These are phyloP conservation scores for Hippoglossus stenolepis DNA, from an alignment of 2,113 vertebrate genomes.

Conservation along the genomic window DNA sequence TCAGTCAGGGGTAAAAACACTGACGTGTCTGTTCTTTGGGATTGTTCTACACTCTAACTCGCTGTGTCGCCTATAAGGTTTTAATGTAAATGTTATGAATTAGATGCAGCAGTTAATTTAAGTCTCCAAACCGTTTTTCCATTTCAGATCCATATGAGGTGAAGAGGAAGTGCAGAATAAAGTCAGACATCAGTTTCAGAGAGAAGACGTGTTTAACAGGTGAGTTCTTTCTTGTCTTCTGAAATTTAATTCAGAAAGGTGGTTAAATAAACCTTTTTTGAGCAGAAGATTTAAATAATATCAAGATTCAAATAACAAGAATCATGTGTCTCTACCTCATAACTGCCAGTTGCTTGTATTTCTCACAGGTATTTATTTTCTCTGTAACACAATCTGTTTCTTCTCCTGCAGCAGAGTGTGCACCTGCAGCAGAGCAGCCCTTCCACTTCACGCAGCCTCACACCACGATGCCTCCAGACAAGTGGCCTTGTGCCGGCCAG, in stretches of 20 bases:
- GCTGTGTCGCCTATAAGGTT: too few relatives aligned
- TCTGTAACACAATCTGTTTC: conserved; percentile 25
- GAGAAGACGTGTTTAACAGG: conserved; percentile 71
- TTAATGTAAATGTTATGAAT: too few relatives aligned
- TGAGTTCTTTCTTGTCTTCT: conserved; percentile 35
- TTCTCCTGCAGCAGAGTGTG: conserved; percentile 49
- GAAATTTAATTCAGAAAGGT: background rate
- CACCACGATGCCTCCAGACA: conserved; percentile 26
- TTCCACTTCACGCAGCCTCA: conserved; percentile 47
- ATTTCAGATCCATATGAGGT: conserved; percentile 84
- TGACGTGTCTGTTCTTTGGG: background rate
- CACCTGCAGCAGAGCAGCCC: conserved; percentile 50
- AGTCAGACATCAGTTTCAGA: conserved; percentile 70
- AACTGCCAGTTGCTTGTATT: background rate
- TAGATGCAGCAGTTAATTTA: background rate
- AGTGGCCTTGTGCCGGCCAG: conserved; percentile 22
- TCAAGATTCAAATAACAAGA: background rate
- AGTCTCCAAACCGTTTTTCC: conserved; percentile 2
- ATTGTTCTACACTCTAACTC: background rate
- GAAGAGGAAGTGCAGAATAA: conserved; percentile 82
- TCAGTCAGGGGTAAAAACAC: conserved; percentile 51
- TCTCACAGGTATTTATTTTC: background rate
- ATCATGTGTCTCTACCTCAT: too few relatives aligned
- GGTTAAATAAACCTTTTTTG: background rate
- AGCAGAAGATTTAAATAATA: background rate